Conservation (phyloP, 2,797 vertebrate species). For the Carapus acus region DNA sequence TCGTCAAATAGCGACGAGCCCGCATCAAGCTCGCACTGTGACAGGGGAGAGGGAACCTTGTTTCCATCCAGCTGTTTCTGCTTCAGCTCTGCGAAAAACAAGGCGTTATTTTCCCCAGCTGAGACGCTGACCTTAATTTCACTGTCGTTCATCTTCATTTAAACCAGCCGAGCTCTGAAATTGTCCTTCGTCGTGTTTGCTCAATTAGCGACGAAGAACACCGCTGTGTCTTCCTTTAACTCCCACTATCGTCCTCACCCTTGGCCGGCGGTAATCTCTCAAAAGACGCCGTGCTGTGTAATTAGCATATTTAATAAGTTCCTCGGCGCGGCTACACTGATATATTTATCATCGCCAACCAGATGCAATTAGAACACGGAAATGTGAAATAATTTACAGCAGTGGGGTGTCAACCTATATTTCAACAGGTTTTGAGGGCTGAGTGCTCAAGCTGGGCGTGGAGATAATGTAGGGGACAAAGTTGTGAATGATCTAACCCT, state of each 20-base stretch:
- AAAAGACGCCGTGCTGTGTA: slow-evolving; percentile 44
- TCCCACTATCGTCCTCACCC: slow-evolving; percentile 25
- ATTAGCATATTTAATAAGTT: slow-evolving; percentile 71
- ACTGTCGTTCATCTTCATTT: slow-evolving; percentile 36
- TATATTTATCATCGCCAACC: slow-evolving; percentile 63
- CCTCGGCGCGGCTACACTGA: slow-evolving; percentile 38
- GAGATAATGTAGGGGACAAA: slow-evolving; percentile 41
- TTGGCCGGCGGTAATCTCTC: slow-evolving; percentile 36
- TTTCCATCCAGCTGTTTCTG: no score
- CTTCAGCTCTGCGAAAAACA: background rate
- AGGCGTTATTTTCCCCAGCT: slow-evolving; percentile 25
- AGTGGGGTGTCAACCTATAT: slow-evolving; percentile 36
- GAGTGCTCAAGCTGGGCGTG: slow-evolving; percentile 17
- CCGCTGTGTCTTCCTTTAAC: slow-evolving; percentile 36
- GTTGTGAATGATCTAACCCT: slow-evolving; percentile 56
- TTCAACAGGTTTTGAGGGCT: slow-evolving; percentile 48
- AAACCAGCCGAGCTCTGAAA: slow-evolving; percentile 19
- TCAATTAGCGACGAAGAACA: slow-evolving; percentile 53
- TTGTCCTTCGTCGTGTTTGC: slow-evolving; percentile 36
- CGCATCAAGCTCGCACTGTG: no score
- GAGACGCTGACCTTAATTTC: slow-evolving; percentile 38
- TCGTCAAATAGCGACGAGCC: no score
- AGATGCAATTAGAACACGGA: slow-evolving; percentile 62
- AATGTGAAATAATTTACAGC: slow-evolving; percentile 54
- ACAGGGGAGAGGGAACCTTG: no score